Evolutionary conservation across 2,113 vertebrate genomes (phyloP), one percentile per base, ranked within the genome.

Genomic region (Neomonachus schauinslandi): DNA sequence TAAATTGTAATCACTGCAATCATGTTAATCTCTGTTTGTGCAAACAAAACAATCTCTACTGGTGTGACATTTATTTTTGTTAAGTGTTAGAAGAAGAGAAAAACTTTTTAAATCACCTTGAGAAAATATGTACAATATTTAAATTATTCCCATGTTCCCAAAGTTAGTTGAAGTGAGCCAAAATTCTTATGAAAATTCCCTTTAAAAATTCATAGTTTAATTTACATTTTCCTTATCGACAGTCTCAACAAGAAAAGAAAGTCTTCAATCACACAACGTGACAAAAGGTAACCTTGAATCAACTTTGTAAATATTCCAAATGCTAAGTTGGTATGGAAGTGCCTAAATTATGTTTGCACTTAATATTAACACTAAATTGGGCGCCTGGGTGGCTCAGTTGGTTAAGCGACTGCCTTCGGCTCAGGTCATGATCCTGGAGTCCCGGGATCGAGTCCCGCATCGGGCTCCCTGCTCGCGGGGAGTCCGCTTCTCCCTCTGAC

Each of bases 211-310:
- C 22, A 46, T 55, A 22, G 72, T 82, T 96, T 86, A 97, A 94
- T 96, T 55, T 8, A 63, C 9, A 19, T 91, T 53, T 84, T 55
- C 31, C 18, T 93, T 82, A 98, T 84, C 84, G 93, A 97, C n/a
- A 97, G 87, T 93, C 51, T 36, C 92, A 0, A 67, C 80, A 93
- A 91, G 87, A 85, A 98, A 98, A 98, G 98, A 98, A 98, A 95
- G 22, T 80, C 82, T 97, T 95, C 94, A 76, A 13, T 94, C 95
- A 57, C 90, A 97, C 42, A 99, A 98, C 31, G 39, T 98, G 63
- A 99, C 98, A 39, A 92, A 98, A 99, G 98, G 98, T 99, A 98
- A 95, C 87, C 15, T 97, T 97, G 6, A 49, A 79, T 53, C 46
- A 89, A 11, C 1, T 42, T 53, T 22, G 13, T 59, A 94, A 81